Evolutionary conservation across 1,140 invertebrate species (phyloP).

Genomic region (Sycobia sp.): DNA sequence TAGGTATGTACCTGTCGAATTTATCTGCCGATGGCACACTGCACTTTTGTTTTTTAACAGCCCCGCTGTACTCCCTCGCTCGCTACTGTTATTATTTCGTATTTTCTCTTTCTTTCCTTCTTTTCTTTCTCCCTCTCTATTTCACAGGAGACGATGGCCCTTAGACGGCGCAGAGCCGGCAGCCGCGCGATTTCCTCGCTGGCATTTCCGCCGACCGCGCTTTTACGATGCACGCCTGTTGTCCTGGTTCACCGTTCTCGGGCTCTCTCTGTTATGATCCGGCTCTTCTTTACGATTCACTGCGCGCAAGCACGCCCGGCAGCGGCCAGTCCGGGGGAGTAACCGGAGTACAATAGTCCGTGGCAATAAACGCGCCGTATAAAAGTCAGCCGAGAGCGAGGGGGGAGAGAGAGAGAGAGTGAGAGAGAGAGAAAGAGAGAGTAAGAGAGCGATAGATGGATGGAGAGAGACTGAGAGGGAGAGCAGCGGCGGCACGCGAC

Average conservation of each 20-base stretch:
- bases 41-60: too few relatives aligned
- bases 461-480: slow-evolving; percentile 27
- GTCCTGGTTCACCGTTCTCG: background rate
- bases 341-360: too few relatives aligned
- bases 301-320: background rate
- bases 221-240: background rate
- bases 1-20: too few relatives aligned
- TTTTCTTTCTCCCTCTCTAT: background rate
- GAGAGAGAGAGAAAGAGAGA: background rate
- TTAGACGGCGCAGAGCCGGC: too few relatives aligned
- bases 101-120: too few relatives aligned
- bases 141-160: slow-evolving; percentile 1
- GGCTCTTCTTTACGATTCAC: background rate
- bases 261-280: background rate
- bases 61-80: too few relatives aligned
- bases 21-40: too few relatives aligned
- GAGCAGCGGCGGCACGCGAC: slow-evolving; percentile 53
- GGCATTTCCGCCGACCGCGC: background rate
- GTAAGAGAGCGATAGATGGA: background rate
- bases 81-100: too few relatives aligned
- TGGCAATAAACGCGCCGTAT: too few relatives aligned
- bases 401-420: background rate
- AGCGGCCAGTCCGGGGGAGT: too few relatives aligned
- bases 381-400: background rate
- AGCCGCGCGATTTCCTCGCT: background rate